These are phyloP conservation scores for Erpobdella octoculata DNA, from an alignment of 2,888 invertebrate genomes.

Conservation along the genomic window DNA sequence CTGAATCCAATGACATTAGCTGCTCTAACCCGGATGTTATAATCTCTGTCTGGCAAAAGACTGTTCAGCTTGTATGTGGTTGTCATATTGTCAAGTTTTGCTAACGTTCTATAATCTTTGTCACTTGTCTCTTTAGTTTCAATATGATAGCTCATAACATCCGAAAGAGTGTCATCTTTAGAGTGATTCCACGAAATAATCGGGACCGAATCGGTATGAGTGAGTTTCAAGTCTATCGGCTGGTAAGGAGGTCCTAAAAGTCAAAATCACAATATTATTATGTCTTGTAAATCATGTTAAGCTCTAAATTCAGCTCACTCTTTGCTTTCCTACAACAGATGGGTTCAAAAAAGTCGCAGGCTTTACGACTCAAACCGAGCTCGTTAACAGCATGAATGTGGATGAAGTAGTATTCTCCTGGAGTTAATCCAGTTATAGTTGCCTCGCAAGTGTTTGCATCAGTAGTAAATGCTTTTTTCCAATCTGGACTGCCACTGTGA, in stretches of 20 bases:
- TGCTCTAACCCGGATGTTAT: constrained; percentile 20
- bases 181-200: constrained; percentile 21
- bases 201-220: background rate
- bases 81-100: background rate
- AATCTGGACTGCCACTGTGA: constrained; percentile 15
- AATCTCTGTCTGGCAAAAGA: constrained; percentile 7
- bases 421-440: constrained; percentile 67
- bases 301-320: background rate
- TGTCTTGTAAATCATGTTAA: background rate
- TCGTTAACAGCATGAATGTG: constrained; percentile 48
- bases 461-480: constrained; percentile 29
- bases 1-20: constrained; percentile 18
- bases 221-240: constrained; percentile 13
- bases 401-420: constrained; percentile 59
- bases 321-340: constrained; percentile 20
- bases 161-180: constrained; percentile 19
- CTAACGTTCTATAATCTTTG: constrained; percentile 4
- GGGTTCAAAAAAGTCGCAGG: constrained; percentile 22
- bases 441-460: constrained; percentile 50
- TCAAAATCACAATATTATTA: background rate
- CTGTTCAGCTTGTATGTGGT: constrained; percentile 11
- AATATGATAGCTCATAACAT: constrained; percentile 11
- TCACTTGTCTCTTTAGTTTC: constrained; percentile 20
- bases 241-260: constrained; percentile 9
- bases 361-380: constrained; percentile 43